Evolutionary conservation across 2,113 vertebrate species (phyloP), one percentile per base, ranked within the genome.

Genomic region (Serilophus lunatus): DNA sequence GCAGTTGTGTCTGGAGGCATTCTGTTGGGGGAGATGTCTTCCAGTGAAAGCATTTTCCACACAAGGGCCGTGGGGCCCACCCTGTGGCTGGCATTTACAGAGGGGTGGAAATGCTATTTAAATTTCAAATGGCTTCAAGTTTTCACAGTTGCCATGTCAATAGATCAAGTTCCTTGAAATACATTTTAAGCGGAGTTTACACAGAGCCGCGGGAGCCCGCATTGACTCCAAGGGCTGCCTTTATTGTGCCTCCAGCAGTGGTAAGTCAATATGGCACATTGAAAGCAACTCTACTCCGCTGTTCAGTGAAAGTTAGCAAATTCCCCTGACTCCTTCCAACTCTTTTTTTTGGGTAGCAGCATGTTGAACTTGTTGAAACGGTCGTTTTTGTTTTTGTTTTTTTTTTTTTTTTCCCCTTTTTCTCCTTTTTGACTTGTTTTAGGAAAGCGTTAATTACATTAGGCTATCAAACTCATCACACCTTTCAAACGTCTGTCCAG

Each of bases 41-140:
- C 95, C 83, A 85, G 80, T 88, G 93, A 96, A 97, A 97, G 95
- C 93, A 92, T 96, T 93, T 93, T 77, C 84, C 91, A 85, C 93
- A 94, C 90, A 95, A 94, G 4, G 90, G 74, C 87, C 0, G 6
- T 93, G 92, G 89, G 95, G 95, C 95, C 92, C 92, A 96, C 88
- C 96, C 92, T 5, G 28, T 0, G 75, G 81, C 88, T 91, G 93
- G 92, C 93, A 96, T 95, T 96, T 95, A 92, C 68, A 78, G 91
- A 86, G 86, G 94, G 86, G 91, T 95, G 83, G 96, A 96, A 96
- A 94, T 89, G 93, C 92, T 88, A 96, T 97, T 97, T 96, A 96
- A 97, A 97, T 97, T 98, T 96, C 96, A 97, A 97, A 97, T 93
- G 95, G 95, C 72, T 95, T 86, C 76, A 90, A 91, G 91, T 96